These are phyloP conservation scores for Poeciliopsis turrubarensis DNA, from an alignment of 2,113 vertebrate genomes.

Conservation along the genomic window DNA sequence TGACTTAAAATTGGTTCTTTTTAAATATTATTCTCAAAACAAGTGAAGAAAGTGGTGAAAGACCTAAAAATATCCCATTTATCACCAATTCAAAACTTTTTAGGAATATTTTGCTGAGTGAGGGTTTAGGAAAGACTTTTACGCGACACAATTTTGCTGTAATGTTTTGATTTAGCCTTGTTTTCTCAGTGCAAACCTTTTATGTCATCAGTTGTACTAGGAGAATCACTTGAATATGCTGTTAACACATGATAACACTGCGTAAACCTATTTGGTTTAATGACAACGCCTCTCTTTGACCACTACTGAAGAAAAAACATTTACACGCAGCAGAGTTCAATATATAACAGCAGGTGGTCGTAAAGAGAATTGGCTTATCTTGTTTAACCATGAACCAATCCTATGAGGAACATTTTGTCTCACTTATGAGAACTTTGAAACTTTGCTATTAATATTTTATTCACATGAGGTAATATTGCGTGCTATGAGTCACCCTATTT, in stretches of 20 bases:
- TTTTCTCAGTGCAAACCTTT: neutral
- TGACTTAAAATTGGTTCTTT: neutral
- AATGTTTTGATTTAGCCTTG: neutral
- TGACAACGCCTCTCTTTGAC: neutral
- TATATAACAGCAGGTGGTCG: conserved; percentile 12
- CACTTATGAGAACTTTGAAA: neutral
- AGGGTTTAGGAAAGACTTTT: neutral
- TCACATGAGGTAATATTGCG: conserved; percentile 51
- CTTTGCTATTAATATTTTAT: conserved; percentile 17
- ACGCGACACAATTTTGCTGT: neutral
- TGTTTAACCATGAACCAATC: conserved; percentile 26
- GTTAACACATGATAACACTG: conserved; percentile 33
- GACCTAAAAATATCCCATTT: neutral
- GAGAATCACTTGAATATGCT: conserved; percentile 20
- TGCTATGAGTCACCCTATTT: conserved; percentile 46
- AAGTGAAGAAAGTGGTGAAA: neutral
- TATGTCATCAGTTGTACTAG: neutral
- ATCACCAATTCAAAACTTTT: no score
- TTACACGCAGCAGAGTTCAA: conserved; percentile 1
- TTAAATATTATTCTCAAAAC: neutral
- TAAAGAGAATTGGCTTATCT: conserved; percentile 37
- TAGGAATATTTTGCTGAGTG: neutral
- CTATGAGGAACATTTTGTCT: neutral
- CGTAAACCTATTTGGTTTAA: conserved; percentile 34
- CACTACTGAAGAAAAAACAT: neutral